A percentile compares a stretch with the other conserved stretches of the same genome.
These are phyloP conservation scores for Harmothoe impar DNA, from an alignment of 2,888 invertebrate species.

Conservation along the genomic window DNA sequence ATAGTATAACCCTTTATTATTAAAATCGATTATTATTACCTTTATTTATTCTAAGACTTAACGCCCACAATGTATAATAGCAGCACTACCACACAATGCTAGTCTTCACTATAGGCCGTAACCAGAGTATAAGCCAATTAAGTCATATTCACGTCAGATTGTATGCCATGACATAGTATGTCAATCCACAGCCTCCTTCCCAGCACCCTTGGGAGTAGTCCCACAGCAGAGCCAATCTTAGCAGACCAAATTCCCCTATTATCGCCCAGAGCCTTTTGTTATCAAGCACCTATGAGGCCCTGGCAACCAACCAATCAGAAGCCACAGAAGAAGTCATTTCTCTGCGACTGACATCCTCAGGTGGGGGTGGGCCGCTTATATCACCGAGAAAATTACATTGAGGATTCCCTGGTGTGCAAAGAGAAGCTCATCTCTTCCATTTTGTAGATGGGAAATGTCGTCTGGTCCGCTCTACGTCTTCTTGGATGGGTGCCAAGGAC, in stretches of 20 bases:
- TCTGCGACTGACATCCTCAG: background rate
- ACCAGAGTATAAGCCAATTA: too few species aligned
- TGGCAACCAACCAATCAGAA: constrained; percentile 22
- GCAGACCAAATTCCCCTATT: background rate
- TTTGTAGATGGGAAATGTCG: background rate
- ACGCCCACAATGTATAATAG: too few species aligned
- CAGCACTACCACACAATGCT: too few species aligned
- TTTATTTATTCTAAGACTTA: too few species aligned
- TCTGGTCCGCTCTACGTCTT: background rate
- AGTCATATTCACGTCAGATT: too few species aligned
- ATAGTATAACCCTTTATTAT: too few species aligned
- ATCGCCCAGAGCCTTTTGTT: background rate
- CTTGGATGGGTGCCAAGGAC: background rate
- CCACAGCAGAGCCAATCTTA: background rate
- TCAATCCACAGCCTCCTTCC: background rate
- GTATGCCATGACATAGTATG: too few species aligned
- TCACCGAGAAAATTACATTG: background rate
- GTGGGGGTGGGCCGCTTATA: constrained; percentile 25
- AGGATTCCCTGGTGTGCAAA: background rate
- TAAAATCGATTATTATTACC: too few species aligned
- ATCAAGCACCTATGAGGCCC: background rate
- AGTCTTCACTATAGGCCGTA: too few species aligned
- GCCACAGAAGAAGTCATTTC: constrained; percentile 25
- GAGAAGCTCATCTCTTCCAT: background rate
- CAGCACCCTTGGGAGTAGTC: background rate